These are phyloP conservation scores for Emydoidea blandingii DNA, from an alignment of 2,797 vertebrate genomes.

Conservation along the genomic window DNA sequence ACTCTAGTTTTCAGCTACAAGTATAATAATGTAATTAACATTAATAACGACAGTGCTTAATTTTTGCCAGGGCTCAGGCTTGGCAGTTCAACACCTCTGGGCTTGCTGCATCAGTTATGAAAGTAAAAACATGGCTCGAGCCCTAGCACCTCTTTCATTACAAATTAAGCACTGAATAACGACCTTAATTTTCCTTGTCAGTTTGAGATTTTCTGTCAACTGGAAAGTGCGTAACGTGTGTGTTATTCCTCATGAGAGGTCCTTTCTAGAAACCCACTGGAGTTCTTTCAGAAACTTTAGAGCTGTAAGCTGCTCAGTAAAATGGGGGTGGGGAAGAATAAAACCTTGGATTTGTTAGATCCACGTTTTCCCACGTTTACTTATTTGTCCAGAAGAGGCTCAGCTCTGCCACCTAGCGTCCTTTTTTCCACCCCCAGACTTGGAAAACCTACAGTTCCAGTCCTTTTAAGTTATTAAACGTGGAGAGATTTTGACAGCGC, in stretches of 20 bases:
- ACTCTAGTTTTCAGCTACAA: neutral
- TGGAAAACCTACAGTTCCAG: neutral
- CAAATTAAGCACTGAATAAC: neutral
- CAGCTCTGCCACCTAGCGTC: conserved; percentile 95
- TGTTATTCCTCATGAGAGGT: neutral
- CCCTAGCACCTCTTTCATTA: too few relatives aligned
- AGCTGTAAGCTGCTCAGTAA: neutral
- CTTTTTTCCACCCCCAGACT: neutral
- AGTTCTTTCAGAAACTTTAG: neutral
- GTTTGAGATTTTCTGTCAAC: neutral
- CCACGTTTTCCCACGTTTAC: conserved; percentile 42
- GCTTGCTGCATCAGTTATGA: too few relatives aligned
- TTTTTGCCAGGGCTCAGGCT: neutral
- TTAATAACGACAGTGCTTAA: too few relatives aligned
- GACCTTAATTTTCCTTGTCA: neutral
- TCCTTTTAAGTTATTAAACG: conserved; percentile 1
- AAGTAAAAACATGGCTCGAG: too few relatives aligned
- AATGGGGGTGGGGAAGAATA: neutral
- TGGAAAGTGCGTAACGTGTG: neutral
- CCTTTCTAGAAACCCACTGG: neutral
- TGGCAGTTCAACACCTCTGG: too few relatives aligned
- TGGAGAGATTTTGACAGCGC: neutral
- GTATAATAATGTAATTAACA: accelerated
- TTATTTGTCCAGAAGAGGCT: conserved; percentile 79
- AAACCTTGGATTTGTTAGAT: neutral